Percentiles rank a stretch among this genome's conserved stretches.
phyloP scores from a whole-genome alignment of 2,113 vertebrate species.

The Scatophagus argus region DNA sequence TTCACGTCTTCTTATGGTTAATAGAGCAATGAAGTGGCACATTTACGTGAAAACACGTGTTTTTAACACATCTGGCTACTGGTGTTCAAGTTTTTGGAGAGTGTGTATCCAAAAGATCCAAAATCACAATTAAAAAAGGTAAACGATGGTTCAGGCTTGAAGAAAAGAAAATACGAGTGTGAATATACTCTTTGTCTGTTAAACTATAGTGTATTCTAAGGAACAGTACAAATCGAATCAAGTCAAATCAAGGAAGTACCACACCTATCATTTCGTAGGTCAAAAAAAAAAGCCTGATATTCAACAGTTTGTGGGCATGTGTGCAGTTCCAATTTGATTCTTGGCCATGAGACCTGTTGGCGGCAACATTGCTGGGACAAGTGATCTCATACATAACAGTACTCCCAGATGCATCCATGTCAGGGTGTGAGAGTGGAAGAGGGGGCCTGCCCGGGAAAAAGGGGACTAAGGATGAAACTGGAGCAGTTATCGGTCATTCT shows the following conservation, averaged over 20 bases:
- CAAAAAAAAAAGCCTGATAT: not conserved
- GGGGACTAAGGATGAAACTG: no score
- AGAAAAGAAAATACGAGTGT: not conserved
- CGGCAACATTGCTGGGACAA: no score
- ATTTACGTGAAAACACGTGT: not conserved
- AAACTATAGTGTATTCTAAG: not conserved
- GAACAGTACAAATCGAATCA: not conserved
- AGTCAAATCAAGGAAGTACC: not conserved
- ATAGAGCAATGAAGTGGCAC: no score
- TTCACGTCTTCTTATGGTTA: no score
- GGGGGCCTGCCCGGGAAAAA: no score
- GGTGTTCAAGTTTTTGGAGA: conserved; percentile 15
- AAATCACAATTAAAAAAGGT: not conserved
- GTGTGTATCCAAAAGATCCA: conserved; percentile 7
- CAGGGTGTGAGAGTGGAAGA: no score
- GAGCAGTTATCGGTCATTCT: no score
- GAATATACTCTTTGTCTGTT: not conserved
- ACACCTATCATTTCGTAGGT: not conserved
- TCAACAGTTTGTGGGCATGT: not conserved
- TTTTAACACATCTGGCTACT: conserved; percentile 24
- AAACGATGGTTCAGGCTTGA: not conserved
- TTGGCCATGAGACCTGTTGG: no score
- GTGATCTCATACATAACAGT: no score
- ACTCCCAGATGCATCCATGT: no score
- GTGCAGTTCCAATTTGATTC: not conserved